Base-by-base conservation (phyloP, 2,888 invertebrate species). In the Ennomos fuscantarius region DNA sequence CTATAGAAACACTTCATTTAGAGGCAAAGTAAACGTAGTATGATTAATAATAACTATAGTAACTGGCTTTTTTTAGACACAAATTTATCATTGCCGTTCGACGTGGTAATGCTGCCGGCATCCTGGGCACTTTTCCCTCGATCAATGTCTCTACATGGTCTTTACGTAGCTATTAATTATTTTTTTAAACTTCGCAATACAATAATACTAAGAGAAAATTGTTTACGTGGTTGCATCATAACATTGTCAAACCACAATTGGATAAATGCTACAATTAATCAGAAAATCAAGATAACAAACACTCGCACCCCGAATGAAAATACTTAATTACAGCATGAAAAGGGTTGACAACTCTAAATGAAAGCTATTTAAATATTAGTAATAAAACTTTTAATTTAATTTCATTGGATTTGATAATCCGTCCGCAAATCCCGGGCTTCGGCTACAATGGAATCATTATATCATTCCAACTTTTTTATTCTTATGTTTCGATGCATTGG, bases 331-430 rank as follows among this genome's bases (percentile, higher is more conserved):
- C 55, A 55, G 47, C 48, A 62, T 63, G 63, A 63, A 63, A 65
- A 66, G 63, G 65, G 63, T 63, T 63, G 63, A 66, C 63, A 66
- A 59, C 53, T 56, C 44, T 9, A 42, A 24, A 54, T 46, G 50
- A 59, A 60, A 56, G 54, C 57, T 57, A 53, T 60, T 60, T 52
- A 34, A 46, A 53, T 53, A 55, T 65, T 59, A 57, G 41, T 58
- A 62, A 50, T 61, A 50, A n/a, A 65, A 62, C 62, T 62, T 65
- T 62, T 57, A 65, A 60, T 60, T 58, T 53, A 60, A 65, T 64
- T 52, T 51, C n/a, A 36, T 33, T 12, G 43, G 52, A 55, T 53
- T 55, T 48, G 41, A 52, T 51, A 34, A 50, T 55, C 55, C 47
- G 10, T 12, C 24, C 41, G 33, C 24, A 37, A 44, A 45, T 35